Evolutionary conservation across 2,797 vertebrate genomes (phyloP).

Genomic region (Acanthurus tractus): DNA sequence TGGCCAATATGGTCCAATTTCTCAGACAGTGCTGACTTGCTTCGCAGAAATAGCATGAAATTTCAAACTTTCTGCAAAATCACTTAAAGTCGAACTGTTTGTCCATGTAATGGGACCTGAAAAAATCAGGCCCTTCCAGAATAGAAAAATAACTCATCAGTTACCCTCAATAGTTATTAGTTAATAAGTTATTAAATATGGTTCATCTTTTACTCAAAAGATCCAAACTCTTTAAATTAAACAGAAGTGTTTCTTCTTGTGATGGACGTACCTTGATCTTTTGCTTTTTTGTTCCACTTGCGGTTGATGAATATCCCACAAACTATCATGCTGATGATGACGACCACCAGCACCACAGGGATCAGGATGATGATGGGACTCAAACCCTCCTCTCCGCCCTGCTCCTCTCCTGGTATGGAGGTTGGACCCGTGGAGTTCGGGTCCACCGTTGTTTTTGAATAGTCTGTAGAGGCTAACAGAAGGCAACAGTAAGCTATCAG

Average conservation of each 20-base stretch:
- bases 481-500: background rate
- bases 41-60: no score
- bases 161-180: background rate
- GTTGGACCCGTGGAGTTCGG: rapidly evolving
- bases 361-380: conserved; percentile 62
- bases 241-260: background rate
- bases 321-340: conserved; percentile 65
- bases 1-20: no score
- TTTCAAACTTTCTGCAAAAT: no score
- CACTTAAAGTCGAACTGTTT: no score
- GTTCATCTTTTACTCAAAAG: background rate
- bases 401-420: rapidly evolving
- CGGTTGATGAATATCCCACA: conserved; percentile 60
- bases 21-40: no score
- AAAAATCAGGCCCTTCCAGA: no score
- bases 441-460: rapidly evolving
- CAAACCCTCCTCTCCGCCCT: rapidly evolving
- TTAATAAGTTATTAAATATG: background rate
- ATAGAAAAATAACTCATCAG: no score
- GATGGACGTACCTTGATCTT: conserved; percentile 52
- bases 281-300: conserved; percentile 41
- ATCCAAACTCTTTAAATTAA: background rate
- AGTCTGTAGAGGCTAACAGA: no score
- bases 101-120: no score
- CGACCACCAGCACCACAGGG: conserved; percentile 66